Evolutionary conservation across 2,797 vertebrate genomes (phyloP).

Genomic region (Allobates femoralis): DNA sequence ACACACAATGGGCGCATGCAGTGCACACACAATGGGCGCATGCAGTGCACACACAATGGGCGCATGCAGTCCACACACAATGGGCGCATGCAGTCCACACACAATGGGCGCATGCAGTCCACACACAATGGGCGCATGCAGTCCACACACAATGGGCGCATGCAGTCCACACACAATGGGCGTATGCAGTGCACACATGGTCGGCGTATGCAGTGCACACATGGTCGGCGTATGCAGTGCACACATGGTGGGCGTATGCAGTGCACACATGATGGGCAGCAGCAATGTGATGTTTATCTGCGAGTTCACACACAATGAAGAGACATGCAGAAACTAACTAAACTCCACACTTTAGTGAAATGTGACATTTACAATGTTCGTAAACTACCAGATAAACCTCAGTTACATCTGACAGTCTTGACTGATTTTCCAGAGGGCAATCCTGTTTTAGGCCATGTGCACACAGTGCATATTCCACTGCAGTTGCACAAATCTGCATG

Average conservation of each 20-base stretch:
- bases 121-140: background rate
- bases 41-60: background rate
- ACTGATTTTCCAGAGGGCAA: background rate
- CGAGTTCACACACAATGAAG: background rate
- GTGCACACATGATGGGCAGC: background rate
- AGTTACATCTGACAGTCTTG: background rate
- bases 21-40: no score
- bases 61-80: background rate
- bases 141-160: background rate
- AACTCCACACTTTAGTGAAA: slow-evolving; percentile 13
- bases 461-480: no score
- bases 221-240: background rate
- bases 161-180: no score
- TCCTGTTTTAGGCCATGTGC: background rate
- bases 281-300: slow-evolving; percentile 9
- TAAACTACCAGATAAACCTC: background rate
- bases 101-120: no score
- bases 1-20: background rate
- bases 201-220: background rate
- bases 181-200: background rate
- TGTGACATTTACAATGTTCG: background rate
- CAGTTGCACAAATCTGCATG: no score
- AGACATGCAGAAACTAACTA: background rate
- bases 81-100: background rate
- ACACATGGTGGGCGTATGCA: background rate